phyloP scores from a whole-genome alignment of 2,113 vertebrate species.

The Carassius auratus region DNA sequence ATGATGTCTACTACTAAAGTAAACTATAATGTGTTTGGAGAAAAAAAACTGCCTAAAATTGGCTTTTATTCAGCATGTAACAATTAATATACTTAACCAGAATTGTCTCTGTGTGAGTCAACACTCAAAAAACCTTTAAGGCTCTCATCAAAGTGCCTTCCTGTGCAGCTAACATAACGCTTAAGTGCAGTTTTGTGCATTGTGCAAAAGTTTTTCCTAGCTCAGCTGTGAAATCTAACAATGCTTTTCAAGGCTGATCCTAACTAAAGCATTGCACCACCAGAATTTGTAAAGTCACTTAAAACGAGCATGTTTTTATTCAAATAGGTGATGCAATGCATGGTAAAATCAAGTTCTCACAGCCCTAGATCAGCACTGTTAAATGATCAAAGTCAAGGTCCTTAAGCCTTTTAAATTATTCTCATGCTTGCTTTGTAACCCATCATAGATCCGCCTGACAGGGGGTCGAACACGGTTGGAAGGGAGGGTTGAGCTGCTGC shows the following conservation, averaged over 20 bases:
- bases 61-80: neutral
- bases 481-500: slow-evolving; percentile 87
- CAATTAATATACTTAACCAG: neutral
- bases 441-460: slow-evolving; percentile 86
- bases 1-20: neutral
- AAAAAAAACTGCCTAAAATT: neutral
- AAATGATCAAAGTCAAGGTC: slow-evolving; percentile 9
- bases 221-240: slow-evolving; percentile 5
- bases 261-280: neutral
- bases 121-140: neutral
- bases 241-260: neutral
- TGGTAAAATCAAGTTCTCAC: neutral
- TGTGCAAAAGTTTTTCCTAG: neutral
- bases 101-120: neutral
- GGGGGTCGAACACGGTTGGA: slow-evolving; percentile 89
- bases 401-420: neutral
- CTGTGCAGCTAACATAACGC: neutral
- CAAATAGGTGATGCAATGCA: neutral
- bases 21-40: neutral
- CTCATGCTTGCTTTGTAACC: slow-evolving; percentile 40
- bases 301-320: slow-evolving; percentile 2
- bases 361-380: neutral
- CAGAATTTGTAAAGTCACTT: neutral
- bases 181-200: neutral
- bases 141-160: neutral